These are phyloP conservation scores for Serripes groenlandicus DNA, from an alignment of 2,888 invertebrate genomes.

Conservation along the genomic window DNA sequence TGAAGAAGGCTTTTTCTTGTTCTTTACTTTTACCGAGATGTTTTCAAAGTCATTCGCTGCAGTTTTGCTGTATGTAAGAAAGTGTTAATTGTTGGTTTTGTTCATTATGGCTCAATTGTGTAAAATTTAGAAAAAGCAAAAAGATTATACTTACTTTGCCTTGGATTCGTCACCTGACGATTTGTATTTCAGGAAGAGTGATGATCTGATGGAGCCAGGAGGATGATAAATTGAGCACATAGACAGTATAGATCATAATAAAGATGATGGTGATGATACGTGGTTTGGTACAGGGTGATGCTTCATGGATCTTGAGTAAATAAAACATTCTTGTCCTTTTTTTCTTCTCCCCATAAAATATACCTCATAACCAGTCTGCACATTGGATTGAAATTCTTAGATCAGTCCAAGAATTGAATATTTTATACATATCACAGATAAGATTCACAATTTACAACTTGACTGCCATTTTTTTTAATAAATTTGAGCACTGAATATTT, in stretches of 20 bases:
- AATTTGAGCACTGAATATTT: slow-evolving; percentile 12
- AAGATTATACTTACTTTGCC: no score
- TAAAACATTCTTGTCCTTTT: not conserved
- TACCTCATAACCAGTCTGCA: not conserved
- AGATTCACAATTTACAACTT: not conserved
- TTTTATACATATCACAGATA: slow-evolving; percentile 25
- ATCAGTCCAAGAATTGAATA: not conserved
- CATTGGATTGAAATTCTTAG: not conserved
- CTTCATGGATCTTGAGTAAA: not conserved
- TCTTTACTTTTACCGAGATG: not conserved
- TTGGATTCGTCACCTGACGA: no score
- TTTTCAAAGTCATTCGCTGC: not conserved
- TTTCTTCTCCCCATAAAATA: not conserved
- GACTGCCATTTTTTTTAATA: not conserved
- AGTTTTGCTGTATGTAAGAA: not conserved
- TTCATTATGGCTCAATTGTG: not conserved
- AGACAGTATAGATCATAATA: no score
- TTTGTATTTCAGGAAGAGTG: no score
- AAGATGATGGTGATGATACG: no score
- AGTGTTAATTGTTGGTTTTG: not conserved
- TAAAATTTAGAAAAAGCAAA: not conserved
- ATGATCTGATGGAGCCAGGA: no score
- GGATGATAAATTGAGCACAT: no score
- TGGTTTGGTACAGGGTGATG: not conserved
- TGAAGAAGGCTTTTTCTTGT: not conserved